phyloP scores from a whole-genome alignment of 2,888 invertebrate genomes.

The Trachelus stipa region DNA sequence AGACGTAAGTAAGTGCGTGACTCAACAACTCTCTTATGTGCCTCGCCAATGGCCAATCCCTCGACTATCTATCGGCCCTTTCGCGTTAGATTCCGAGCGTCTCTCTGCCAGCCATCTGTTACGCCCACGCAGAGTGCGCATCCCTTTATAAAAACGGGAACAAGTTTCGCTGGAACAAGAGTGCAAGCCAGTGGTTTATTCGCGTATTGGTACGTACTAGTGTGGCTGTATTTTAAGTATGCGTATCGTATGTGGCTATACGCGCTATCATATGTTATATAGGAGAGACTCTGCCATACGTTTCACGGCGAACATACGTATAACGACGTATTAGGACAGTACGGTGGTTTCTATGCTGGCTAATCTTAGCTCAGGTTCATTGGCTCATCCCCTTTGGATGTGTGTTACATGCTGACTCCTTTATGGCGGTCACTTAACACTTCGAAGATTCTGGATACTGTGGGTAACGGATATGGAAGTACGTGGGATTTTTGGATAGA shows the following conservation, averaged over 20 bases:
- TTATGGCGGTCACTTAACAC: neutral
- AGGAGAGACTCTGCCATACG: neutral
- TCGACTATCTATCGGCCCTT: constrained; percentile 4
- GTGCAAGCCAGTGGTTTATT: constrained; percentile 35
- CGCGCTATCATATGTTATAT: constrained; percentile 5
- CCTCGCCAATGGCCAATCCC: neutral
- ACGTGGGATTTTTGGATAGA: neutral
- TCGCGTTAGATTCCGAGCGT: constrained; percentile 12
- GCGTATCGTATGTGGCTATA: constrained; percentile 8
- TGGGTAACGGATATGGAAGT: neutral
- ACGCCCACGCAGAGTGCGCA: constrained; percentile 34
- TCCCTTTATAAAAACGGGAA: constrained; percentile 31
- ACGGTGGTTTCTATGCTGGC: constrained; percentile 6
- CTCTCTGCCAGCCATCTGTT: constrained; percentile 28
- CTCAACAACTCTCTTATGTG: neutral
- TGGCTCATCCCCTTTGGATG: constrained; percentile 28
- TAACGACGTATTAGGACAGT: constrained; percentile 7
- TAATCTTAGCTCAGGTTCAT: constrained; percentile 38
- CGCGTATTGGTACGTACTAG: constrained; percentile 28
- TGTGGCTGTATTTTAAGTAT: constrained; percentile 11
- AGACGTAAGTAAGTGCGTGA: neutral
- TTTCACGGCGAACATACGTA: neutral
- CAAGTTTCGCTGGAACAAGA: constrained; percentile 43
- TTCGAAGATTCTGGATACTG: neutral
- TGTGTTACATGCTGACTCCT: neutral